Conservation (phyloP, 2,888 invertebrate genomes). For the Stenoptilia bipunctidactyla region DNA sequence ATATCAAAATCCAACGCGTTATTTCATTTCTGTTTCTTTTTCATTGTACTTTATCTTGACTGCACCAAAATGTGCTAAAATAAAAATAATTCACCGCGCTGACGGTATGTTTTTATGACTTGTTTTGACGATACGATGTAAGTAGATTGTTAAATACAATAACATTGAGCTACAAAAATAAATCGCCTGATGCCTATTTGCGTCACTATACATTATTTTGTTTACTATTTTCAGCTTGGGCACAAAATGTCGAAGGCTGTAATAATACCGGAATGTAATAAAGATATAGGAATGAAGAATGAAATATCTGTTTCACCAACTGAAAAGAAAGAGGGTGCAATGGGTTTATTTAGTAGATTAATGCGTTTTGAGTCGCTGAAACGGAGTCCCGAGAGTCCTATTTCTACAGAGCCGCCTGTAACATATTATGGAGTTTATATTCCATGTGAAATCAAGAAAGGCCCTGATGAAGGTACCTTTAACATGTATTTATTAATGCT, state of each 20-base stretch:
- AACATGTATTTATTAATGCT: background rate
- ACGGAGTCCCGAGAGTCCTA: slow-evolving; percentile 35
- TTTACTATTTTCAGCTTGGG: slow-evolving; percentile 47
- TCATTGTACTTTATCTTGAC: background rate
- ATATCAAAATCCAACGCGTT: background rate
- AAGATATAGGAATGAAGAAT: slow-evolving; percentile 49
- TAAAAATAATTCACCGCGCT: slow-evolving; percentile 11
- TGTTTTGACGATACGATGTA: slow-evolving; percentile 14
- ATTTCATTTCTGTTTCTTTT: slow-evolving; percentile 3
- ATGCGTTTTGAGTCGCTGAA: slow-evolving; percentile 46
- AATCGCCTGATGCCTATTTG: slow-evolving; percentile 34
- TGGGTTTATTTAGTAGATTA: slow-evolving; percentile 47
- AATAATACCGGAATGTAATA: slow-evolving; percentile 48
- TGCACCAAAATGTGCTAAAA: slow-evolving; percentile 29
- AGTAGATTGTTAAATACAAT: background rate
- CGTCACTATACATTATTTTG: slow-evolving; percentile 58
- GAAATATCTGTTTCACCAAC: slow-evolving; percentile 46
- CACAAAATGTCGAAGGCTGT: slow-evolving; percentile 58
- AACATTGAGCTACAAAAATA: slow-evolving; percentile 38
- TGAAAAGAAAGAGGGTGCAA: slow-evolving; percentile 51
- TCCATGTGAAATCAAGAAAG: slow-evolving; percentile 65
- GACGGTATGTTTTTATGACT: slow-evolving; percentile 47
- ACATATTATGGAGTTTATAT: slow-evolving; percentile 65
- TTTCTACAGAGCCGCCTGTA: slow-evolving; percentile 33
- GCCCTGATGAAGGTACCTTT: slow-evolving; percentile 57